Conservation (phyloP, 2,797 vertebrate genomes). For the Adelosebastes latens region DNA sequence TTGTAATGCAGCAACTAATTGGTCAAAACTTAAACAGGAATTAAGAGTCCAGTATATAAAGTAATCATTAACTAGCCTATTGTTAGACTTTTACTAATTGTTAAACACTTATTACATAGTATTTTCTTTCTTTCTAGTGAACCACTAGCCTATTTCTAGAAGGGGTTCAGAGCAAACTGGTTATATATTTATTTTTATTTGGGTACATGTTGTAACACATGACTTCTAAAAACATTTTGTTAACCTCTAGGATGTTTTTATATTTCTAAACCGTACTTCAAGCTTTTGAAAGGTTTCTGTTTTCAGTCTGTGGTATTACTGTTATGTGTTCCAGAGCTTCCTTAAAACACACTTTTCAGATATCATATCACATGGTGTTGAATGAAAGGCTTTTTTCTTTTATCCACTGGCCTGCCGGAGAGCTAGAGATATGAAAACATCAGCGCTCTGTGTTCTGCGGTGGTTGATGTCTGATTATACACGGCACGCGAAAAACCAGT, state of each 20-base stretch:
- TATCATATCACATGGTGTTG: constrained; percentile 45
- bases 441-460: constrained; percentile 17
- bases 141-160: neutral
- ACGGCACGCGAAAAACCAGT: constrained; percentile 64
- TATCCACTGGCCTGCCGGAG: neutral
- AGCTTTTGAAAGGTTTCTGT: constrained; percentile 1
- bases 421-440: constrained; percentile 13
- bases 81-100: neutral
- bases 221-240: neutral
- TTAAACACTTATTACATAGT: neutral
- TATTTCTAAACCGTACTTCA: neutral
- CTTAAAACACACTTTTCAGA: constrained; percentile 29
- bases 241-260: neutral
- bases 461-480: constrained; percentile 35
- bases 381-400: constrained; percentile 47
- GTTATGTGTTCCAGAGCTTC: constrained; percentile 33
- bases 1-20: no score
- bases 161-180: neutral
- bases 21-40: no score
- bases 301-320: neutral
- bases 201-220: neutral
- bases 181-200: neutral
- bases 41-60: no score
- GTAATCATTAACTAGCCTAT: neutral
- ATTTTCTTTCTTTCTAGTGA: neutral